These are phyloP conservation scores for Vireo griseus DNA, from an alignment of 2,797 vertebrate genomes.

Conservation along the genomic window DNA sequence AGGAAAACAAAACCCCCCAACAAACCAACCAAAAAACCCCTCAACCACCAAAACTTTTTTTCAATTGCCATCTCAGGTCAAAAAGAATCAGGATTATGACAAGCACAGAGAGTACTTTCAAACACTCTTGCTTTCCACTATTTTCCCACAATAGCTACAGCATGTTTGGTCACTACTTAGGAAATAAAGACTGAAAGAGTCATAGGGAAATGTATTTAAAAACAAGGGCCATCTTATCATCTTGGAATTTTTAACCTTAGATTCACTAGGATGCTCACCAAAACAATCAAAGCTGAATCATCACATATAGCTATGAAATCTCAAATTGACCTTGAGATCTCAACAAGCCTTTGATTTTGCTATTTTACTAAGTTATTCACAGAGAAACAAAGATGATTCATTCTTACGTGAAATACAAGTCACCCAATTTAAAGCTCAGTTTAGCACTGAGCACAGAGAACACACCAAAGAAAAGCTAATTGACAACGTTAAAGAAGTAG, in stretches of 20 bases:
- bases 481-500: neutral
- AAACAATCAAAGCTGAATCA: neutral
- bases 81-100: neutral
- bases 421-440: neutral
- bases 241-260: neutral
- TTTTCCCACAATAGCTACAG: neutral
- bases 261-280: neutral
- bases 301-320: neutral
- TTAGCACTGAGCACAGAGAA: neutral
- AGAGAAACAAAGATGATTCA: neutral
- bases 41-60: neutral
- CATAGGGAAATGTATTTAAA: neutral
- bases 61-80: neutral
- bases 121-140: neutral
- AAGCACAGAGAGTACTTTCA: neutral
- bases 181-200: neutral
- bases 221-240: neutral
- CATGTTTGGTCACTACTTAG: neutral
- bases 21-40: accelerated
- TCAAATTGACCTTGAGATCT: neutral
- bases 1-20: neutral
- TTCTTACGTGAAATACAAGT: neutral
- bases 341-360: neutral
- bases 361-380: neutral
- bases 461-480: neutral